Evolutionary conservation across 2,113 vertebrate species (phyloP).

Genomic region (Poicephalus gulielmi): DNA sequence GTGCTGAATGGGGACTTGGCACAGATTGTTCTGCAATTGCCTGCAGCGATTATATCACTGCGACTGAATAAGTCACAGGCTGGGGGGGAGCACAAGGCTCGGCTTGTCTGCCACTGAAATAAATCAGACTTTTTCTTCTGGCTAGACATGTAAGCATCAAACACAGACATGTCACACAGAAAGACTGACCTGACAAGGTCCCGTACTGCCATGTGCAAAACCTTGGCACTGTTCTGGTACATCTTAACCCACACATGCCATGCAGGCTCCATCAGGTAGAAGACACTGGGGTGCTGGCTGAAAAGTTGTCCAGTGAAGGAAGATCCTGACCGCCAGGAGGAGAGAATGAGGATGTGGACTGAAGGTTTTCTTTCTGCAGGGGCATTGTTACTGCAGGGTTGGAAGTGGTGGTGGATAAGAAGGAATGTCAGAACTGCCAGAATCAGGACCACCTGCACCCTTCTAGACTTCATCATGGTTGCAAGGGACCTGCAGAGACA

Average conservation of each 20-base stretch:
- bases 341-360: constrained; percentile 90
- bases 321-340: constrained; percentile 94
- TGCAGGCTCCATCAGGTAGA: constrained; percentile 95
- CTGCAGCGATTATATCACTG: constrained; percentile 72
- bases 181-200: constrained; percentile 87
- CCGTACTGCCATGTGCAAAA: constrained; percentile 87
- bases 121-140: constrained; percentile 77
- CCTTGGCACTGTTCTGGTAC: constrained; percentile 68
- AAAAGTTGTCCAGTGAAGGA: constrained; percentile 96
- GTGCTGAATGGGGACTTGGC: constrained; percentile 64
- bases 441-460: not conserved
- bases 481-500: not conserved
- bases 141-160: constrained; percentile 86
- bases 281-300: constrained; percentile 92
- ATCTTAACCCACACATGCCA: constrained; percentile 92
- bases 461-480: constrained; percentile 27
- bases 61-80: constrained; percentile 77
- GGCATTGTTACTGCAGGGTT: constrained; percentile 47
- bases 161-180: constrained; percentile 90
- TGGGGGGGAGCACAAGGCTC: constrained; percentile 89
- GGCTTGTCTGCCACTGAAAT: constrained; percentile 90
- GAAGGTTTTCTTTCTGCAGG: constrained; percentile 18
- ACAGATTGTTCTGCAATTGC: constrained; percentile 73
- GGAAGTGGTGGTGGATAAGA: constrained; percentile 71
- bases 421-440: constrained; percentile 70